Conservation (phyloP, 2,113 vertebrate genomes). For the Otolemur garnettii region DNA sequence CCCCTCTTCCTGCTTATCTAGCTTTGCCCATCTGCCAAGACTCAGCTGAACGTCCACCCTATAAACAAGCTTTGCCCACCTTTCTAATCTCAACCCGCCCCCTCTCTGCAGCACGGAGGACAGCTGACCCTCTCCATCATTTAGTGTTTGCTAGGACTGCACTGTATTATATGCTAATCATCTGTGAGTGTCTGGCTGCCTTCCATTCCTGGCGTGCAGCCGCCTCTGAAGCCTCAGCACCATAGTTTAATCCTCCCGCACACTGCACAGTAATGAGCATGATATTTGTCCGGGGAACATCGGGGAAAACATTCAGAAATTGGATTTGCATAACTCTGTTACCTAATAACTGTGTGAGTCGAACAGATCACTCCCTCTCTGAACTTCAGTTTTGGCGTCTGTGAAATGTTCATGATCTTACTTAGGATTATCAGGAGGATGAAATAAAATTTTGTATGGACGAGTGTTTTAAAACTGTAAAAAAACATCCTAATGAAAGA, state of each 20-base stretch:
- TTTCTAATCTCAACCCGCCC: background rate
- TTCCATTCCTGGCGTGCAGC: conserved; percentile 35
- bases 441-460: background rate
- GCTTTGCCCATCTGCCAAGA: conserved; percentile 15
- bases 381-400: background rate
- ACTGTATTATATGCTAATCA: conserved; percentile 56
- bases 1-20: background rate
- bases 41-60: background rate
- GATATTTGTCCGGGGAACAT: conserved; percentile 68
- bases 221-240: conserved; percentile 52
- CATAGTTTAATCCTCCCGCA: conserved; percentile 68
- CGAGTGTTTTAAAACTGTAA: conserved; percentile 6
- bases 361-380: conserved; percentile 33
- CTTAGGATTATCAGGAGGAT: background rate
- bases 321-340: conserved; percentile 37
- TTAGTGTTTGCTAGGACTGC: conserved; percentile 39
- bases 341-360: conserved; percentile 43
- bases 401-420: background rate
- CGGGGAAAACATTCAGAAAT: conserved; percentile 43
- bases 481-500: background rate
- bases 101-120: background rate
- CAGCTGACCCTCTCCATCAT: background rate
- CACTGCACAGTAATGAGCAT: conserved; percentile 59
- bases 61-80: background rate
- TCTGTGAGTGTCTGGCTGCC: conserved; percentile 42